Percentiles rank a stretch among this genome's conserved stretches.
phyloP scores from a whole-genome alignment of 2,113 vertebrate genomes.

The Pundamilia nyererei region DNA sequence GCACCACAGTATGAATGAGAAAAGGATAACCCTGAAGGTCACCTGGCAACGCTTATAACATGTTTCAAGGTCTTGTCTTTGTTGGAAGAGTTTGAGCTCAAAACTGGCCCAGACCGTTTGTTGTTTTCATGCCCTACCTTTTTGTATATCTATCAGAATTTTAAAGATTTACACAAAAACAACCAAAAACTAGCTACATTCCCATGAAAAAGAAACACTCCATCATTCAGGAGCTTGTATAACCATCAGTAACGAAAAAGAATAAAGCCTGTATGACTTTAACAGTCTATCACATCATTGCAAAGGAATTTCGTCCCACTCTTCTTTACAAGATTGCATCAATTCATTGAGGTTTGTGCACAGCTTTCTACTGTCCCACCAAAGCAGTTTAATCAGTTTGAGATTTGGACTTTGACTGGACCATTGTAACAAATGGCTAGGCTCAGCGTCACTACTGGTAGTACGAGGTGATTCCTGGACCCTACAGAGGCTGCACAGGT shows the following conservation, averaged over 20 bases:
- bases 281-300: background rate
- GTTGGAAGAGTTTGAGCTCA: background rate
- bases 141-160: background rate
- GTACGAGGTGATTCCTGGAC: background rate
- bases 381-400: background rate
- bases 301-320: background rate
- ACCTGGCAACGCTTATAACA: background rate
- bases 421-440: background rate
- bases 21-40: background rate
- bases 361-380: background rate
- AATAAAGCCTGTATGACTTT: background rate
- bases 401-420: background rate
- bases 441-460: background rate
- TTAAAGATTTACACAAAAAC: background rate
- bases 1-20: background rate
- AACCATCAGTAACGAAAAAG: background rate
- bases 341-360: background rate
- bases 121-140: background rate
- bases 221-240: background rate
- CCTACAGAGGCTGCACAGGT: background rate
- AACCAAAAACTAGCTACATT: background rate
- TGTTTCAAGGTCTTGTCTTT: background rate
- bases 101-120: background rate
- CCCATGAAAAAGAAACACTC: background rate
- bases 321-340: background rate